phyloP scores from a whole-genome alignment of 2,797 vertebrate genomes.

The Adelosebastes latens region DNA sequence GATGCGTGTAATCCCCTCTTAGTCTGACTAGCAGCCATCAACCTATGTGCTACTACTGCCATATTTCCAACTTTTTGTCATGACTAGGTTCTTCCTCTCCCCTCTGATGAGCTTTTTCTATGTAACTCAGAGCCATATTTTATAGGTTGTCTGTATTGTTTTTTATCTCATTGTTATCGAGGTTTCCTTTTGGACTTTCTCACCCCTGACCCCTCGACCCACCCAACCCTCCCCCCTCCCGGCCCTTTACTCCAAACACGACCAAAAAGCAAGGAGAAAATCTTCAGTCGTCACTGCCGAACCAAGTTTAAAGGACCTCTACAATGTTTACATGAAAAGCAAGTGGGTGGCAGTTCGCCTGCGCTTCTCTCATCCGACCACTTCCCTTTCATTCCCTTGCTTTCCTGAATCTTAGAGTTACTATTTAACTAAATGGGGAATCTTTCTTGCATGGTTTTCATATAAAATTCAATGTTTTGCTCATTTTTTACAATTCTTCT shows the following conservation, averaged over 20 bases:
- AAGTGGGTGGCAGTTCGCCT: conserved; percentile 66
- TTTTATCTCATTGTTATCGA: conserved; percentile 77
- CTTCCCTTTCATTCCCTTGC: conserved; percentile 65
- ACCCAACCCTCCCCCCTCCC: neutral
- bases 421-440: conserved; percentile 76
- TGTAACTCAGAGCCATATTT: conserved; percentile 88
- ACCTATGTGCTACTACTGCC: conserved; percentile 79
- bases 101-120: conserved; percentile 81
- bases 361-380: conserved; percentile 73
- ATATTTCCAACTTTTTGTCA: conserved; percentile 74
- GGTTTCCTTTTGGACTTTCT: conserved; percentile 65
- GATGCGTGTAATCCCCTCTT: conserved; percentile 39
- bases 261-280: conserved; percentile 73
- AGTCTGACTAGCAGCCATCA: conserved; percentile 52
- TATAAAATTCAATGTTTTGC: conserved; percentile 85
- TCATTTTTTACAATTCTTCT: conserved; percentile 87
- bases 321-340: conserved; percentile 81
- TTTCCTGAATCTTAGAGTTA: conserved; percentile 72
- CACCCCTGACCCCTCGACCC: neutral
- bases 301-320: conserved; percentile 78
- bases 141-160: conserved; percentile 82
- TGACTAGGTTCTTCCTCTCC: conserved; percentile 68
- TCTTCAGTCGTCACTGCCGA: conserved; percentile 82
- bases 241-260: conserved; percentile 67
- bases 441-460: conserved; percentile 85